Conservation (phyloP, 2,113 vertebrate genomes). For the Fulmarus glacialis region DNA sequence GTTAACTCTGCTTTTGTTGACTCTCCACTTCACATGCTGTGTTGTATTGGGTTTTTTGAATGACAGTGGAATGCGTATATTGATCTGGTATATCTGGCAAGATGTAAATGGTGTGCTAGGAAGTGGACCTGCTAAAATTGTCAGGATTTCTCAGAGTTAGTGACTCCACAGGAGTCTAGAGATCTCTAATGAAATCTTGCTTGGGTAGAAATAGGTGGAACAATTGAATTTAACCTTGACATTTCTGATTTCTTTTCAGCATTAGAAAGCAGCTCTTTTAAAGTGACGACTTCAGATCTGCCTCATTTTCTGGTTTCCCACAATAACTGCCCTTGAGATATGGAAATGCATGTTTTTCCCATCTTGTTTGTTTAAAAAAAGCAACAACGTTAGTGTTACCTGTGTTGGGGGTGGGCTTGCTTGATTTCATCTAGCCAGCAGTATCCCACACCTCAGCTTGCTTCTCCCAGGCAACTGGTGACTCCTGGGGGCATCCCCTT, state of each 20-base stretch:
- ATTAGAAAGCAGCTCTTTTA: not conserved
- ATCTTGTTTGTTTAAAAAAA: not conserved
- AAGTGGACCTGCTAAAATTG: not conserved
- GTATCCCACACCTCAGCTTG: not conserved
- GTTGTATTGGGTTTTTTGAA: not conserved
- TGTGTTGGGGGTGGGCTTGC: not conserved
- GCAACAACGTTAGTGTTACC: not conserved
- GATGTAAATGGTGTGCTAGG: not conserved
- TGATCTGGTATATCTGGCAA: not conserved
- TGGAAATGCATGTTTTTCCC: not conserved
- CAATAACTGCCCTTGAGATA: not conserved
- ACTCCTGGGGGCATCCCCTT: rapidly evolving
- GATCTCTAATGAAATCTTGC: not conserved
- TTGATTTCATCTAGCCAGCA: not conserved
- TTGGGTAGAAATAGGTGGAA: not conserved
- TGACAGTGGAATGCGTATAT: not conserved
- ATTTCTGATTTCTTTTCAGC: not conserved
- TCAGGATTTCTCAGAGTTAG: not conserved
- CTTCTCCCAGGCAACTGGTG: not conserved
- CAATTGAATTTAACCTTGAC: not conserved
- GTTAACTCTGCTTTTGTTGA: not conserved
- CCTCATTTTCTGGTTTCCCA: not conserved
- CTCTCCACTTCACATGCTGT: not conserved
- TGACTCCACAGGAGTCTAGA: not conserved
- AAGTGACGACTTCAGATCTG: not conserved